Evolutionary conservation across 2,888 invertebrate species (phyloP).

Genomic region (Pocota personata): DNA sequence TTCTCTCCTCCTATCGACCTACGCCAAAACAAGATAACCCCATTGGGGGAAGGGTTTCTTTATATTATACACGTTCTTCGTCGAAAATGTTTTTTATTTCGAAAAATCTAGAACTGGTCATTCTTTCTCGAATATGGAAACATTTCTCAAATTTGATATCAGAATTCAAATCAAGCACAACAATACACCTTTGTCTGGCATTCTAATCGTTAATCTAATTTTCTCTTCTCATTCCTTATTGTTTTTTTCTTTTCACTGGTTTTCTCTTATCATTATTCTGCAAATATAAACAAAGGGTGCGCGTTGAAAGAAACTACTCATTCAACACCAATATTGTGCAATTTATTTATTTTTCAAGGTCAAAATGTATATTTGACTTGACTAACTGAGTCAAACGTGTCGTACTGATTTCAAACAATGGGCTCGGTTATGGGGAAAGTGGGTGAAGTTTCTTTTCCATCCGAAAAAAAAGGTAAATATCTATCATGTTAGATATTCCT

Average conservation of each 20-base stretch:
- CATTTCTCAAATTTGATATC: not conserved
- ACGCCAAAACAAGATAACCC: too few relatives aligned
- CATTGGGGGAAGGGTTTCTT: too few relatives aligned
- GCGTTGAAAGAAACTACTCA: slow-evolving; percentile 22
- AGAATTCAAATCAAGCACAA: not conserved
- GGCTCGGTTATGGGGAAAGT: not conserved
- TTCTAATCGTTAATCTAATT: not conserved
- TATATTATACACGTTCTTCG: too few relatives aligned
- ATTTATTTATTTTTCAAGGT: slow-evolving; percentile 6
- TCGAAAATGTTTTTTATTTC: too few relatives aligned
- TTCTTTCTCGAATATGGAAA: not conserved
- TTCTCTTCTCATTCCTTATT: not conserved
- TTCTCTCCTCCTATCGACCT: too few relatives aligned
- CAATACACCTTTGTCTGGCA: not conserved
- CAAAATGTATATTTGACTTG: not conserved
- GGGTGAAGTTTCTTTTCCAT: slow-evolving; percentile 5
- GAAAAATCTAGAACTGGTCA: too few relatives aligned
- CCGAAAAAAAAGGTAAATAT: not conserved
- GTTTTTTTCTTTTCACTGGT: not conserved
- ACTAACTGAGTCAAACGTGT: not conserved
- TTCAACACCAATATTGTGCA: slow-evolving; percentile 22
- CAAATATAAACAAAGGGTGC: slow-evolving; percentile 4
- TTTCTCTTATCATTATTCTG: slow-evolving; percentile 25
- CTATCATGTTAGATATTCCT: not conserved
- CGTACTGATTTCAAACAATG: not conserved